Percentiles rank a stretch among this genome's conserved stretches.
Evolutionary conservation across 1,140 invertebrate species (phyloP).

Genomic region (Calliphora vicina): DNA sequence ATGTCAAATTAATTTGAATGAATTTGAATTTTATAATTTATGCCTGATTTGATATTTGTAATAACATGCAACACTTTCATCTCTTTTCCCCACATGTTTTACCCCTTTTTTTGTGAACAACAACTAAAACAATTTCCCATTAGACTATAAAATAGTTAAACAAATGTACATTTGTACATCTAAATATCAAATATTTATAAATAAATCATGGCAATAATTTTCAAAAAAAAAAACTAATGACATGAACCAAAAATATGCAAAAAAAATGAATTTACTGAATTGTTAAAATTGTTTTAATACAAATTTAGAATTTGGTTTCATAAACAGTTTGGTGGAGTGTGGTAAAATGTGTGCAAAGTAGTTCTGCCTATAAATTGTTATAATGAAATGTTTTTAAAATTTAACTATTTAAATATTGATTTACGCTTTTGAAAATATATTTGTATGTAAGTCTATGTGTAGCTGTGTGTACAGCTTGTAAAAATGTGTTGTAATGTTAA

Average conservation of each 20-base stretch:
- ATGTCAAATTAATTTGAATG: conserved; percentile 3
- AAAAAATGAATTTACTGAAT: neutral
- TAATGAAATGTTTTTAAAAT: neutral
- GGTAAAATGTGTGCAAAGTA: no score
- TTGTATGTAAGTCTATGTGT: neutral
- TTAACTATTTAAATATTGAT: neutral
- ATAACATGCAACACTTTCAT: neutral
- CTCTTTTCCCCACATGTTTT: no score
- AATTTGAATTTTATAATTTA: neutral
- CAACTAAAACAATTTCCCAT: neutral
- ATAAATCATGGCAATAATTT: neutral
- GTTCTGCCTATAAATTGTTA: neutral
- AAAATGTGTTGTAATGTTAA: neutral
- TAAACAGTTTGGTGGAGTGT: no score
- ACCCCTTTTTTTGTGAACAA: neutral
- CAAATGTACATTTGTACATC: neutral
- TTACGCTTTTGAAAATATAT: neutral
- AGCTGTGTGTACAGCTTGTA: neutral
- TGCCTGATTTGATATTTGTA: neutral
- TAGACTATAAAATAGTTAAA: neutral
- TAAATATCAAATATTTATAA: neutral
- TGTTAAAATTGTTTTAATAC: no score
- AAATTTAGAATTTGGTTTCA: no score
- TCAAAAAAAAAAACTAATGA: neutral
- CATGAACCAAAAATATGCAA: neutral